Percentiles rank a stretch among this genome's conserved stretches.
phyloP scores from a whole-genome alignment of 1,140 invertebrate species.

The Polypedilum vanderplanki region DNA sequence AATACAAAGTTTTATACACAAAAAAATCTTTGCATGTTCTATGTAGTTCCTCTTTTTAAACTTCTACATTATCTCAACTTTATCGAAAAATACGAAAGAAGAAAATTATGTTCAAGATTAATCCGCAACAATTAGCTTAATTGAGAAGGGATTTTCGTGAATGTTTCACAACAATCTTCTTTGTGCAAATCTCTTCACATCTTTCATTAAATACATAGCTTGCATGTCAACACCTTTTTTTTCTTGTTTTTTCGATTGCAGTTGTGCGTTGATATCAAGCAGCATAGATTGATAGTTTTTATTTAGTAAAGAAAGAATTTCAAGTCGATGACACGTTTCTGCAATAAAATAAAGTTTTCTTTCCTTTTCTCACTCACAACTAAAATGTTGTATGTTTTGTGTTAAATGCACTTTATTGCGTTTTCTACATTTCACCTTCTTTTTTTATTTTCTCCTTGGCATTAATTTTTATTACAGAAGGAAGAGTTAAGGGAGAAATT shows the following conservation, averaged over 20 bases:
- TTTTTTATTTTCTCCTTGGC: background rate
- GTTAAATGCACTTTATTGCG: background rate
- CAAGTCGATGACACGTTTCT: conserved; percentile 10
- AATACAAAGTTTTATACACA: no score
- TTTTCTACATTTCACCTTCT: background rate
- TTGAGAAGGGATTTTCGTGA: background rate
- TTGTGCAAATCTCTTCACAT: no score
- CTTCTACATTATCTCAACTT: no score
- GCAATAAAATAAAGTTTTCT: background rate
- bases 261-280: background rate
- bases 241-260: background rate
- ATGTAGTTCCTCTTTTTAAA: no score
- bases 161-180: background rate
- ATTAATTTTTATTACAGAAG: background rate
- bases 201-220: background rate
- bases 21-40: no score
- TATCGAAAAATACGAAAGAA: no score
- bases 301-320: conserved; percentile 10
- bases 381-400: background rate
- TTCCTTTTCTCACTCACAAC: background rate
- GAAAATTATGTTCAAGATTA: background rate
- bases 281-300: background rate
- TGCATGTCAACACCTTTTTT: conserved; percentile 1
- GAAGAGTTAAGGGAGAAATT: no score
- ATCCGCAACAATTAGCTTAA: conserved; percentile 7